These are phyloP conservation scores for Corythucha ciliata DNA, from an alignment of 2,888 invertebrate genomes.

Conservation along the genomic window DNA sequence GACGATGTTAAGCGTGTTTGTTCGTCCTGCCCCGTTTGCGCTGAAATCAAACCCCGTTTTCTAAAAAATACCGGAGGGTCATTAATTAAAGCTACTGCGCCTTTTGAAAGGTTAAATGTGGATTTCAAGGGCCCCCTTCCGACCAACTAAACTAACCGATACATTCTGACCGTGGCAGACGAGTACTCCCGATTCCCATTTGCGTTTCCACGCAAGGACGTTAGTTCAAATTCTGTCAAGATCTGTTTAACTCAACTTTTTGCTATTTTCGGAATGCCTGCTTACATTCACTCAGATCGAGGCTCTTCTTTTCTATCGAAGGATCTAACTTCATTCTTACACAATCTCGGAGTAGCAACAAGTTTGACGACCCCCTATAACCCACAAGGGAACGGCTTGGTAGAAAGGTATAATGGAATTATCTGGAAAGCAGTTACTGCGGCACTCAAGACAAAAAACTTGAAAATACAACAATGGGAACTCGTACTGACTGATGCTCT, in stretches of 20 bases:
- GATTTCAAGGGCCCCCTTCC: slow-evolving; percentile 27
- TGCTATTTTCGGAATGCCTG: slow-evolving; percentile 10
- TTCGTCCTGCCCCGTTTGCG: slow-evolving; percentile 22
- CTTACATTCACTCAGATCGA: slow-evolving; percentile 18
- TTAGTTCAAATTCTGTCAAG: not conserved
- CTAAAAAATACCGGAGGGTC: slow-evolving; percentile 6
- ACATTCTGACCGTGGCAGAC: slow-evolving; percentile 25
- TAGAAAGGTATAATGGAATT: slow-evolving; percentile 29
- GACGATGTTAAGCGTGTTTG: slow-evolving; percentile 25
- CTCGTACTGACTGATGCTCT: slow-evolving; percentile 27
- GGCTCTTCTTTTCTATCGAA: slow-evolving; percentile 14
- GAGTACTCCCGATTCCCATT: slow-evolving; percentile 28
- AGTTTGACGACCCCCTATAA: slow-evolving; percentile 29
- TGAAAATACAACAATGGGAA: slow-evolving; percentile 25
- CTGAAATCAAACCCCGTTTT: slow-evolving; percentile 27
- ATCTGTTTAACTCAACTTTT: slow-evolving; percentile 3
- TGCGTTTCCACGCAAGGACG: slow-evolving; percentile 14
- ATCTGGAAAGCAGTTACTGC: slow-evolving; percentile 31
- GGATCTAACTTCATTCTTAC: slow-evolving; percentile 24
- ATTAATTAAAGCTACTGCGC: slow-evolving; percentile 27
- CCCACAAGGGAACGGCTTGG: slow-evolving; percentile 22
- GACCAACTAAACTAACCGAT: slow-evolving; percentile 5
- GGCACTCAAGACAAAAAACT: slow-evolving; percentile 19
- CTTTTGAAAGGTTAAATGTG: slow-evolving; percentile 28
- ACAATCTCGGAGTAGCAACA: slow-evolving; percentile 24